Percentiles rank a stretch among this genome's conserved stretches.
Conservation (phyloP, 1,140 invertebrate species). For the Cotesia glomerata region DNA sequence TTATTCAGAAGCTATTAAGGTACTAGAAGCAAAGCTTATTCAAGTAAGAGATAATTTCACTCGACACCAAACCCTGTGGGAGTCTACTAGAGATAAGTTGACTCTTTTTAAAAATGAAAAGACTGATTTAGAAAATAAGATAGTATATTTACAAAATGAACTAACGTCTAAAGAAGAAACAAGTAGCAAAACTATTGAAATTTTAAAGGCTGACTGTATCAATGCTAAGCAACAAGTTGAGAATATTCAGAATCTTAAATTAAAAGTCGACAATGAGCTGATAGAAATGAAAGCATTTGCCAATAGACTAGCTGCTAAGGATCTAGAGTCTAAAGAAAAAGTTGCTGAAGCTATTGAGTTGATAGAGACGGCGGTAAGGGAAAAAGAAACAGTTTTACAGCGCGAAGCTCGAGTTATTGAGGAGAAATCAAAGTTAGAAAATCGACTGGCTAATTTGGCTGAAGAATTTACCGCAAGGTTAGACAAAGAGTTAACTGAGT, state of each 20-base stretch:
- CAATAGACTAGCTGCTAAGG: constrained; percentile 40
- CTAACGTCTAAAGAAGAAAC: constrained; percentile 43
- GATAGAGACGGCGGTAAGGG: constrained; percentile 60
- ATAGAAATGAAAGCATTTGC: constrained; percentile 40
- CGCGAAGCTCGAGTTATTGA: constrained; percentile 58
- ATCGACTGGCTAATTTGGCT: constrained; percentile 38
- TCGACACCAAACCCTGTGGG: constrained; percentile 51
- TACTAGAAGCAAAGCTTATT: constrained; percentile 53
- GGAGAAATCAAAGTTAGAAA: constrained; percentile 46
- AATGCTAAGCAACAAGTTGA: constrained; percentile 43
- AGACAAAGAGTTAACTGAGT: constrained; percentile 42
- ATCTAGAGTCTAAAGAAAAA: constrained; percentile 52
- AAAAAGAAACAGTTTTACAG: constrained; percentile 61
- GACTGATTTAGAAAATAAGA: constrained; percentile 40
- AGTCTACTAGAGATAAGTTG: constrained; percentile 48
- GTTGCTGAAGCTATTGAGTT: constrained; percentile 63
- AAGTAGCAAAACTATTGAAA: constrained; percentile 40
- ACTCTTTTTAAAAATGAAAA: constrained; percentile 46
- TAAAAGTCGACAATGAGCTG: constrained; percentile 47
- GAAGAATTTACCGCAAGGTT: constrained; percentile 47
- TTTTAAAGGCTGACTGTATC: constrained; percentile 44
- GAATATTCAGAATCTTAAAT: constrained; percentile 35
- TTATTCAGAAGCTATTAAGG: constrained; percentile 59
- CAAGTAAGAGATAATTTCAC: constrained; percentile 54
- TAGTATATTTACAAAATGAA: constrained; percentile 37